These are phyloP conservation scores for Cotesia chilonis DNA, from an alignment of 1,140 invertebrate species.

Conservation along the genomic window DNA sequence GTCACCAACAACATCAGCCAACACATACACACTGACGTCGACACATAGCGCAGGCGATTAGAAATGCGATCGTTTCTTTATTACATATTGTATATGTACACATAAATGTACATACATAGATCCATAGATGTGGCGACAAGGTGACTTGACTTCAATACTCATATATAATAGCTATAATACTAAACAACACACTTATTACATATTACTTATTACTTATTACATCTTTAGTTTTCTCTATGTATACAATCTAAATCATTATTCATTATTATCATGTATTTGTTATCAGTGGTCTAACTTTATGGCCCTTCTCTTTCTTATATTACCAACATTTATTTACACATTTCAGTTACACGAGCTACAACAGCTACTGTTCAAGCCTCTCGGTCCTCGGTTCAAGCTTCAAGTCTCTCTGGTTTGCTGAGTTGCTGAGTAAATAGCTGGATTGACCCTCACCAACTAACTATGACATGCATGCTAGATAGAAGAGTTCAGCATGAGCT, in stretches of 20 bases:
- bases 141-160: conserved; percentile 11
- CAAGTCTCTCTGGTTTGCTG: neutral
- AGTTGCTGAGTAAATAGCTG: conserved; percentile 16
- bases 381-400: too few relatives aligned
- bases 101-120: too few relatives aligned
- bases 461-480: neutral
- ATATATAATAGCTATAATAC: too few relatives aligned
- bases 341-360: neutral
- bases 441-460: conserved; percentile 5
- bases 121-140: conserved; percentile 7
- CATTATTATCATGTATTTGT: too few relatives aligned
- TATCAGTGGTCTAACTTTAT: too few relatives aligned
- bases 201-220: too few relatives aligned
- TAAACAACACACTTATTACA: too few relatives aligned
- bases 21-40: neutral
- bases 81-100: neutral
- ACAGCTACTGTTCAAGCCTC: neutral
- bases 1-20: neutral
- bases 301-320: conserved; percentile 20
- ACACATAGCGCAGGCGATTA: conserved; percentile 22
- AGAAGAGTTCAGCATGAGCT: neutral
- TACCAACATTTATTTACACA: conserved; percentile 6
- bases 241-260: too few relatives aligned
- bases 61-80: conserved; percentile 25
- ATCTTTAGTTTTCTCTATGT: too few relatives aligned